Evolutionary conservation across 2,113 vertebrate genomes (phyloP), one percentile per base, ranked within the genome.

Genomic region (Perca flavescens): DNA sequence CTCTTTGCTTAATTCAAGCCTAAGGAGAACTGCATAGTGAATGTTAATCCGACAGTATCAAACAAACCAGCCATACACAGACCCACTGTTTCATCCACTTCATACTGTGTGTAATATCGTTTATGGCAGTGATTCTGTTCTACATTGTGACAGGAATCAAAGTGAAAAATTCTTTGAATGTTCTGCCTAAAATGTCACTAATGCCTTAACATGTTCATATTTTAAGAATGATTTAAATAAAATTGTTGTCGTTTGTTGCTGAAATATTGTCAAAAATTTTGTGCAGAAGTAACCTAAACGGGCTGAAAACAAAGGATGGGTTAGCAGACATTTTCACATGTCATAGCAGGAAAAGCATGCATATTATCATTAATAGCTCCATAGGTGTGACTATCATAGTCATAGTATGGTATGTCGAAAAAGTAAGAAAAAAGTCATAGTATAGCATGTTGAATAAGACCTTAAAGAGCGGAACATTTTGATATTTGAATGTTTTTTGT

Each of bases 191-290:
- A 80, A 70, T 52, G 28, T 50, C 66, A 64, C 12, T 19, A 15
- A 21, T 71, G 52, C 57, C 50, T 70, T 69, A 63, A 69, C 16
- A 5, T 74, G 10, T 43, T 56, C 21, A 52, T 17, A 49, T 54
- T 16, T 14, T 53, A 21, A 63, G 31, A 60, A 46, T 31, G 1
- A 22, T 52, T 62, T 36, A 10, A 73, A 74, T 67, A 60, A 74
- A 74, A 40, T 15, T 43, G 40, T 40, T 40, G 40, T 43, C 10
- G n/a, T 19, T n/a, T 22, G 21, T 72, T 49, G 10, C 2, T 57
- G 36, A 25, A n/a, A 61, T 73, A 47, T 14, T 13, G 1, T 36
- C 19, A 50, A 11, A 62, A 12, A 15, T 10, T 19, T 52, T 54
- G 19, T n/a, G 16, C 10, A 13, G 17, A 13, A 7, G 28, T 43